phyloP scores from a whole-genome alignment of 2,888 invertebrate genomes.

The Agrotis segetum region DNA sequence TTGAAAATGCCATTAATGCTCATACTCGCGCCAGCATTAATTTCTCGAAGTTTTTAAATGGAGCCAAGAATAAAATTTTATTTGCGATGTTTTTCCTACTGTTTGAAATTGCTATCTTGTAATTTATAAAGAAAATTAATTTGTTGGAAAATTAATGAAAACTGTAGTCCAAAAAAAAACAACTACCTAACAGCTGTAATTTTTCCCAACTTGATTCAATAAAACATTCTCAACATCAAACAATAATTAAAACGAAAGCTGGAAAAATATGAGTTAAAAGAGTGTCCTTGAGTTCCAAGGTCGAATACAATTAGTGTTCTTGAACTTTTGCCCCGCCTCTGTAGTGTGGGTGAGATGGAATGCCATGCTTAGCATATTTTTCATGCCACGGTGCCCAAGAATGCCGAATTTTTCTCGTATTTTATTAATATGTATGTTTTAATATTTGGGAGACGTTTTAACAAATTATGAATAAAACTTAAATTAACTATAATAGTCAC shows the following conservation, averaged over 20 bases:
- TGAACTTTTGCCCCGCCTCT: constrained; percentile 6
- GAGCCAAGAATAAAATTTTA: background rate
- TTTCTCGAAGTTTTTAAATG: constrained; percentile 56
- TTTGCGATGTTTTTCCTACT: background rate
- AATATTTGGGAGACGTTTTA: no score
- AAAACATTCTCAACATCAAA: background rate
- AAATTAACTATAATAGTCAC: no score
- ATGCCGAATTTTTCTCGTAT: constrained; percentile 12
- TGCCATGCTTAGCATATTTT: constrained; percentile 57
- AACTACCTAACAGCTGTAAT: constrained; percentile 1
- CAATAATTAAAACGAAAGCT: background rate
- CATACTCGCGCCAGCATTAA: constrained; percentile 67
- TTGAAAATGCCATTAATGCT: background rate
- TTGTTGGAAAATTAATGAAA: background rate
- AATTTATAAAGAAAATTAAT: constrained; percentile 4
- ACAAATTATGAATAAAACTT: no score
- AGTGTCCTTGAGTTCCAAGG: background rate
- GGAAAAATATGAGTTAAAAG: constrained; percentile 1
- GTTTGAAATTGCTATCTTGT: background rate
- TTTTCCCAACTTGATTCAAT: background rate
- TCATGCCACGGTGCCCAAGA: constrained; percentile 27
- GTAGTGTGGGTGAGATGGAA: constrained; percentile 15
- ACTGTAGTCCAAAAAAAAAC: background rate
- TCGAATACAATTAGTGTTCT: constrained; percentile 7
- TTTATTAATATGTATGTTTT: constrained; percentile 21